A percentile compares a stretch with the other conserved stretches of the same genome.
Evolutionary conservation across 2,888 invertebrate genomes (phyloP).

Genomic region (Drosophila maculinotata): DNA sequence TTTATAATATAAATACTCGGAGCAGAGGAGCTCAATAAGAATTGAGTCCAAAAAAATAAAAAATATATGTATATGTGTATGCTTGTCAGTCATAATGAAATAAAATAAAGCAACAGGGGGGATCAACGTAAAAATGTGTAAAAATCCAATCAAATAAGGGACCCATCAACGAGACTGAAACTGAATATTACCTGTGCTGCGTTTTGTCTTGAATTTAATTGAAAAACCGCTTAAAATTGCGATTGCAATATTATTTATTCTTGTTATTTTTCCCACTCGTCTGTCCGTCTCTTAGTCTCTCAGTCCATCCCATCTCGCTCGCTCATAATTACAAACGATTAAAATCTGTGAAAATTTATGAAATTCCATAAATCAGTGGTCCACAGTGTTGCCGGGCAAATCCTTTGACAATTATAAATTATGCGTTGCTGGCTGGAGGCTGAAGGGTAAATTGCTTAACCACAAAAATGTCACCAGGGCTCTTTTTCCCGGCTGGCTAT

Average conservation of each 20-base stretch:
- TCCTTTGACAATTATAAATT: slow-evolving; percentile 80
- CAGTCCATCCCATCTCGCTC: neutral
- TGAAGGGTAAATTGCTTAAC: slow-evolving; percentile 73
- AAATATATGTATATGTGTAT: slow-evolving; percentile 24
- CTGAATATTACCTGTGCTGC: slow-evolving; percentile 57
- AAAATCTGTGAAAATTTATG: slow-evolving; percentile 83
- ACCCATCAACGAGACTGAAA: slow-evolving; percentile 7
- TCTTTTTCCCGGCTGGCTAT: neutral
- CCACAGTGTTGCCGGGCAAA: slow-evolving; percentile 43
- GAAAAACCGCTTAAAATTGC: slow-evolving; percentile 55
- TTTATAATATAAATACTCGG: slow-evolving; percentile 48
- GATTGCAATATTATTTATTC: slow-evolving; percentile 28
- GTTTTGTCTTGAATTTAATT: slow-evolving; percentile 73
- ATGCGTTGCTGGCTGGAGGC: slow-evolving; percentile 54
- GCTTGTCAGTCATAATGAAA: slow-evolving; percentile 58
- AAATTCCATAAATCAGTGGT: slow-evolving; percentile 83
- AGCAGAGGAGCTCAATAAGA: slow-evolving; percentile 39
- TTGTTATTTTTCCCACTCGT: slow-evolving; percentile 16
- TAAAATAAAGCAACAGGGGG: slow-evolving; percentile 56
- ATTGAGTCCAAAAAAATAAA: slow-evolving; percentile 25
- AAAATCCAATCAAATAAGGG: slow-evolving; percentile 73
- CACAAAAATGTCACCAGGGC: slow-evolving; percentile 73
- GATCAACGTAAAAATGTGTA: slow-evolving; percentile 22
- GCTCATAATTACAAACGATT: slow-evolving; percentile 81
- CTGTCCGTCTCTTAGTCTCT: neutral